A percentile compares a stretch with the other conserved stretches of the same genome.
Evolutionary conservation across 2,113 vertebrate genomes (phyloP).

Genomic region (Lepisosteus oculatus): DNA sequence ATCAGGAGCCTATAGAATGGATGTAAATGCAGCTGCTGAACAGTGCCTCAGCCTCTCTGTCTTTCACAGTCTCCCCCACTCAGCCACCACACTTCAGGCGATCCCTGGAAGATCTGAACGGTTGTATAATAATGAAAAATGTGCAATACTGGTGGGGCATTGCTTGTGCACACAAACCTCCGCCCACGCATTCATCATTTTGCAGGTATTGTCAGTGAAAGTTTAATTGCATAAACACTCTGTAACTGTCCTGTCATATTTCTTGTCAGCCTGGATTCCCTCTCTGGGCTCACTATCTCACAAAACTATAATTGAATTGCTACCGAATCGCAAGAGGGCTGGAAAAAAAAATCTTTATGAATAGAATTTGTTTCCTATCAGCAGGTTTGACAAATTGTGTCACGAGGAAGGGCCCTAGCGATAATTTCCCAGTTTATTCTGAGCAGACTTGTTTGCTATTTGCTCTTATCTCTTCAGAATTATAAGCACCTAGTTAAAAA

Average conservation of each 20-base stretch:
- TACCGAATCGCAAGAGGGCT: constrained; percentile 80
- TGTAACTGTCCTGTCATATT: constrained; percentile 98
- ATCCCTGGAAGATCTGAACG: constrained; percentile 78
- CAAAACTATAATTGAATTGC: constrained; percentile 98
- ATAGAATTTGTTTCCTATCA: constrained; percentile 96
- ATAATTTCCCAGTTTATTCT: constrained; percentile 90
- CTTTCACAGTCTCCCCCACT: constrained; percentile 36
- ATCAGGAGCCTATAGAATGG: constrained; percentile 54
- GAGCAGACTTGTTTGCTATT: constrained; percentile 79
- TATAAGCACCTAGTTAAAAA: constrained; percentile 60
- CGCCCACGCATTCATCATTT: constrained; percentile 88
- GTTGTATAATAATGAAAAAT: constrained; percentile 93
- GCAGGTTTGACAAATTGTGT: constrained; percentile 93
- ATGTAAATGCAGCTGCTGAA: constrained; percentile 16
- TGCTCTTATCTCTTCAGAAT: constrained; percentile 72
- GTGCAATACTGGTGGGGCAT: constrained; percentile 81
- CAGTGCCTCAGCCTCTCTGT: neutral
- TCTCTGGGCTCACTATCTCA: constrained; percentile 91
- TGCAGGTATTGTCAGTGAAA: constrained; percentile 90
- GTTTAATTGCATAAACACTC: constrained; percentile 99
- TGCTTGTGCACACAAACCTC: constrained; percentile 76
- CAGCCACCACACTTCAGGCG: constrained; percentile 70
- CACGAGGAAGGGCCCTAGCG: constrained; percentile 75
- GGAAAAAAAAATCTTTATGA: constrained; percentile 81
- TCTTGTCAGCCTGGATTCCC: constrained; percentile 90